Base-by-base conservation (phyloP, 2,113 vertebrate genomes). In the Microcebus tavaratra region DNA sequence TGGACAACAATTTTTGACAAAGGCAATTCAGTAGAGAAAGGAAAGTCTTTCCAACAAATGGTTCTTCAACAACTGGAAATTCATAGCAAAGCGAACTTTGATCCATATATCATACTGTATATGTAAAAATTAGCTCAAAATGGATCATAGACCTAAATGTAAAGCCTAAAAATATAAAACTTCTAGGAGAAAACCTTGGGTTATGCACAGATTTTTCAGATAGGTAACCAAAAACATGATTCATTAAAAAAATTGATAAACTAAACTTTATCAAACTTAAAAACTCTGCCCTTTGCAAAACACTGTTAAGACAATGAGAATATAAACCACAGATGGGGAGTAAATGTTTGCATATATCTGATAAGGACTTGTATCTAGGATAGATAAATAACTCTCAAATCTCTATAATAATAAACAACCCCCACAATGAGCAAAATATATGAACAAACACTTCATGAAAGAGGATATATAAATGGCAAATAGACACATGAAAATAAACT, bases 401-500 rank as follows among this genome's bases (percentile, higher is more conserved):
- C n/a, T 73, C 42, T 86, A 42, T 39, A 84, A 82, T 68, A 78
- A 48, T 42, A 68, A 73, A 73, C 39, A 42, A 23, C 39, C 25
- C 25, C 25, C 27, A 53, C 59, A 68, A 70, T 61, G 39, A 89
- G 12, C 42, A 61, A 93, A 78, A 70, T 63, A 70, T 39, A 12
- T 70, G 42, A 83, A 79, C 42, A 88, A 83, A 88, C 25, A 68
- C 81, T 84, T 88, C 39, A 53, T 92, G 50, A 70, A 96, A 89
- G 68, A 92, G 88, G 68, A 59, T 34, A 72, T 15, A 65, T 53
- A 15, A 42, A 59, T 13, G 14, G 34, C 57, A 84, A 88, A 63
- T 68, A 59, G 90, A 78, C 25, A 70, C 48, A 39, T 59, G n/a
- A 89, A 89, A 88, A 59, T 67, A 34, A 68, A n/a, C 4, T 57